These are phyloP conservation scores for Sciurus niger DNA, from an alignment of 2,113 vertebrate species.

Conservation along the genomic window DNA sequence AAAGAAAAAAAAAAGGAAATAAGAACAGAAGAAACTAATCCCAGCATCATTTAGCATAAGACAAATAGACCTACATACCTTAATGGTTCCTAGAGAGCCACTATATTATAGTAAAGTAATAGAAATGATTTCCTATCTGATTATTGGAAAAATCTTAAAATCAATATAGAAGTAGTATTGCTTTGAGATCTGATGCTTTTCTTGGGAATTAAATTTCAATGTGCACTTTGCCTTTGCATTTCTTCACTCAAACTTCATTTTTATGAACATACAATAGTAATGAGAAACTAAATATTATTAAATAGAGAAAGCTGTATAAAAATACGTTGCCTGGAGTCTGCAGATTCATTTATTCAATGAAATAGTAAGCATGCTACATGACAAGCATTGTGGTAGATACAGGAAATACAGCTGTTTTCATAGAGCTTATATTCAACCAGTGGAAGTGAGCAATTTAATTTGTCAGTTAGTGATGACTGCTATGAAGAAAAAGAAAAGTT, in stretches of 20 bases:
- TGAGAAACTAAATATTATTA: background rate
- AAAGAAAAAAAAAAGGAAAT: background rate
- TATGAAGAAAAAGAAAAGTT: background rate
- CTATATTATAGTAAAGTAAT: background rate
- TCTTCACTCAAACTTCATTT: constrained; percentile 39
- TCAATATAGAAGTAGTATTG: background rate
- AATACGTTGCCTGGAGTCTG: background rate
- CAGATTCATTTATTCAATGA: constrained; percentile 14
- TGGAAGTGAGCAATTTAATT: background rate
- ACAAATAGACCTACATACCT: background rate
- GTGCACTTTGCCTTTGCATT: background rate
- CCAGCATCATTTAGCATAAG: background rate
- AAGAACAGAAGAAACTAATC: background rate
- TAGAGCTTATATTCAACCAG: background rate
- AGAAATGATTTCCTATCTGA: background rate
- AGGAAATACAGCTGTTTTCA: background rate
- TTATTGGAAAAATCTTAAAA: background rate
- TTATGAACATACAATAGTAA: background rate
- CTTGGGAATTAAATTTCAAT: constrained; percentile 26
- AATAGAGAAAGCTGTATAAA: background rate
- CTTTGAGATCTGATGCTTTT: constrained; percentile 27
- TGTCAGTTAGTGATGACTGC: background rate
- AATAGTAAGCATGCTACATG: background rate
- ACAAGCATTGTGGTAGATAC: background rate
- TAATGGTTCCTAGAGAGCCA: background rate